Evolutionary conservation across 2,888 invertebrate genomes (phyloP).

Genomic region (Amblyjoppa fuscipennis): DNA sequence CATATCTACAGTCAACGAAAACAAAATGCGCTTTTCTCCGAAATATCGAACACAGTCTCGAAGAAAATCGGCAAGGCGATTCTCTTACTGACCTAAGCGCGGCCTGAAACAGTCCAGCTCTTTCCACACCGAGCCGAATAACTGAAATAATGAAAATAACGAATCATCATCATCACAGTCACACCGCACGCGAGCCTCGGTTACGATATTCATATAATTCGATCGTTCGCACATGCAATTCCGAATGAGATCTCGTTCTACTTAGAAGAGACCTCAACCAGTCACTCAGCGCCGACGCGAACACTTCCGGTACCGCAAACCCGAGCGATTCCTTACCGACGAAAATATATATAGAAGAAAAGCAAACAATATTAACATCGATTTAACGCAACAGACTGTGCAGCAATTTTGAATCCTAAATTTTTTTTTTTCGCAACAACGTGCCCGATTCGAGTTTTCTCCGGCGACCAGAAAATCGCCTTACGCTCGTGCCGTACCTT

Average conservation of each 20-base stretch:
- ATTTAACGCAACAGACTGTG: too few species aligned
- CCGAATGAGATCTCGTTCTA: neutral
- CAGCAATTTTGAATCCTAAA: neutral
- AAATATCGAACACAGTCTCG: too few species aligned
- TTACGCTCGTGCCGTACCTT: constrained; percentile 37
- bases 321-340: neutral
- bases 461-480: constrained; percentile 34
- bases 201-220: neutral
- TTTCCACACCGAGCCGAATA: neutral
- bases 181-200: neutral
- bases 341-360: neutral
- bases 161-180: neutral
- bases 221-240: neutral
- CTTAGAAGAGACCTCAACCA: neutral
- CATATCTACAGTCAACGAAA: too few species aligned
- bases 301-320: neutral
- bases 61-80: too few species aligned
- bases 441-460: constrained; percentile 31
- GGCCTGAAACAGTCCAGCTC: neutral
- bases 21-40: too few species aligned
- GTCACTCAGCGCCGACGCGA: neutral
- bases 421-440: neutral
- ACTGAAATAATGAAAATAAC: neutral
- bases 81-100: too few species aligned
- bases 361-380: too few species aligned